Conservation (phyloP, 2,113 vertebrate species). For the Ramphastos sulfuratus region DNA sequence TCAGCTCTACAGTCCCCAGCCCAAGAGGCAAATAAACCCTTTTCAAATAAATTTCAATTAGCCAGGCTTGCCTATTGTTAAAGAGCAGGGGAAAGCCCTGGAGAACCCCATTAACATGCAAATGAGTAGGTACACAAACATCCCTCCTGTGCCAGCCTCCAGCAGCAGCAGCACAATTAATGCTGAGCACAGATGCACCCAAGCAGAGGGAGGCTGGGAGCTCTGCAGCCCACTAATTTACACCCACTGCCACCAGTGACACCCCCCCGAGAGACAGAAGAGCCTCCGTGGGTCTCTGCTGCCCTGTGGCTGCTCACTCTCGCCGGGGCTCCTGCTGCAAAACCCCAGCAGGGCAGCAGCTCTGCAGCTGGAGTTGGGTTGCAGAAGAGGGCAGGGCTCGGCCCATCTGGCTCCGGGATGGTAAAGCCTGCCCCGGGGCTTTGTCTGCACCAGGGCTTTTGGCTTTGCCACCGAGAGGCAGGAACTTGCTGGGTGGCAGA, state of each 20-base stretch:
- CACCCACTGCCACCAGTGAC: neutral
- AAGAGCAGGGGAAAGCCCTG: constrained; percentile 51
- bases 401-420: neutral
- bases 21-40: constrained; percentile 48
- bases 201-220: neutral
- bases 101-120: constrained; percentile 59
- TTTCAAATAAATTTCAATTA: constrained; percentile 61
- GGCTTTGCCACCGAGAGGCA: neutral
- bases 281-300: neutral
- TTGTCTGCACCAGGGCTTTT: neutral
- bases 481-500: too few species aligned
- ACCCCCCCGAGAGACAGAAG: neutral
- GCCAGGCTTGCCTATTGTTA: constrained; percentile 35
- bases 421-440: neutral
- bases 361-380: neutral
- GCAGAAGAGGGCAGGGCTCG: fast-evolving
- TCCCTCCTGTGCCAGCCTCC: neutral
- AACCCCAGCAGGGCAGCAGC: neutral
- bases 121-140: constrained; percentile 52
- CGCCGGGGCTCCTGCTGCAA: neutral
- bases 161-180: constrained; percentile 46
- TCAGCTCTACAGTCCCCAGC: constrained; percentile 1
- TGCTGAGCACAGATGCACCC: constrained; percentile 34
- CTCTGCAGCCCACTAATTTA: neutral
- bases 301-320: neutral